Conservation (phyloP, 2,113 vertebrate species). For the Cottus gobio region DNA sequence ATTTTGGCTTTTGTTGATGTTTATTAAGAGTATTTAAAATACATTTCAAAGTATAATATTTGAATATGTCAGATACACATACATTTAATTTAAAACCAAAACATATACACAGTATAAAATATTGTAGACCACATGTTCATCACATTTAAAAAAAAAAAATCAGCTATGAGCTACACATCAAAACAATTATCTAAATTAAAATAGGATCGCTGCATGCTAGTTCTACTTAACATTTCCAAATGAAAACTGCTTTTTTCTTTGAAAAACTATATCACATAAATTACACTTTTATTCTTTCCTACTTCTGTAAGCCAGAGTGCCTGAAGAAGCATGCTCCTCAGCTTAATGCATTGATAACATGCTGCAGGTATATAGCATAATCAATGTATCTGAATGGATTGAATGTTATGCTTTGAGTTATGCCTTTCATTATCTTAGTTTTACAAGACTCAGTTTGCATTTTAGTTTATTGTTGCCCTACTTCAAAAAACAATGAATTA, state of each 20-base stretch:
- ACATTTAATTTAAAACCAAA: not conserved
- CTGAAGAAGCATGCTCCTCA: not conserved
- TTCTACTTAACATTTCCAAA: not conserved
- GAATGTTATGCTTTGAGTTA: constrained; percentile 18
- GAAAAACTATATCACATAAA: not conserved
- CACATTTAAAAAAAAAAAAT: not conserved
- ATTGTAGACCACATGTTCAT: not conserved
- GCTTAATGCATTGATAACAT: constrained; percentile 3
- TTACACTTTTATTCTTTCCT: constrained; percentile 1
- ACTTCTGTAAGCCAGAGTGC: not conserved
- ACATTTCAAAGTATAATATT: not conserved
- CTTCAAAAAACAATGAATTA: not conserved
- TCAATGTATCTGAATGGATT: not conserved
- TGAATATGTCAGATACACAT: not conserved
- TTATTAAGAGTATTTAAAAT: not conserved
- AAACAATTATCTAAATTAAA: not conserved
- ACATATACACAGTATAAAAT: not conserved
- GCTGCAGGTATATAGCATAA: not conserved
- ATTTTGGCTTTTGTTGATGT: not conserved
- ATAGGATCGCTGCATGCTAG: not conserved
- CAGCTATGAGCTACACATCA: not conserved
- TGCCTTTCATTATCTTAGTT: constrained; percentile 23
- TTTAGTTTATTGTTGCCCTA: constrained; percentile 40
- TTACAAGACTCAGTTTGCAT: constrained; percentile 26
- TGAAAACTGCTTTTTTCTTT: not conserved